These are phyloP conservation scores for Acanthornis magna DNA, from an alignment of 2,797 vertebrate genomes.

Conservation along the genomic window DNA sequence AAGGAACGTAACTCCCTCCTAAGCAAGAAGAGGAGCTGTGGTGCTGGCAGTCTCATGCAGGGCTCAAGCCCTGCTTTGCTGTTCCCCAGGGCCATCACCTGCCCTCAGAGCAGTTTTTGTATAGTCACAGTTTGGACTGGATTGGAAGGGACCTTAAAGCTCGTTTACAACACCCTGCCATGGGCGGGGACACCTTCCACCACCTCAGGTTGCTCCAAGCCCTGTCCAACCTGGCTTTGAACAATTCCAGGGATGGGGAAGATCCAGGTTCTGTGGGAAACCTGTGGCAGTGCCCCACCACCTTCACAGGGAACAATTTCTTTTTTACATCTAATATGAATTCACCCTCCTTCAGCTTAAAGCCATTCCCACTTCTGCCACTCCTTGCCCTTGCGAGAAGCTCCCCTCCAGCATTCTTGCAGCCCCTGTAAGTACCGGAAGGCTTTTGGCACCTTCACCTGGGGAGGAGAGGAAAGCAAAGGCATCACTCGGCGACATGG, in stretches of 20 bases:
- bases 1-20: not conserved
- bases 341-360: not conserved
- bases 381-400: not conserved
- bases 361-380: not conserved
- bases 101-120: not conserved
- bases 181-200: not conserved
- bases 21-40: fast-evolving
- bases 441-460: not conserved
- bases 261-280: not conserved
- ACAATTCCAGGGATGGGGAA: not conserved
- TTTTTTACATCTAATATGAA: not conserved
- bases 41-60: not conserved
- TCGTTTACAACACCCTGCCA: not conserved
- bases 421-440: not conserved
- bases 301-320: not conserved
- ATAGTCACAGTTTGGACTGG: not conserved
- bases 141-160: not conserved
- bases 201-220: not conserved
- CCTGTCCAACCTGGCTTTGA: not conserved
- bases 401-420: not conserved
- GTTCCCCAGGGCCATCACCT: not conserved
- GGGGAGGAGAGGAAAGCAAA: not conserved
- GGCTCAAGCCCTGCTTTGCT: not conserved
- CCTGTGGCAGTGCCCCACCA: too few species aligned
- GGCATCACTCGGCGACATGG: not conserved